These are phyloP conservation scores for Laticauda laticaudata DNA, from an alignment of 2,113 vertebrate species.

Conservation along the genomic window DNA sequence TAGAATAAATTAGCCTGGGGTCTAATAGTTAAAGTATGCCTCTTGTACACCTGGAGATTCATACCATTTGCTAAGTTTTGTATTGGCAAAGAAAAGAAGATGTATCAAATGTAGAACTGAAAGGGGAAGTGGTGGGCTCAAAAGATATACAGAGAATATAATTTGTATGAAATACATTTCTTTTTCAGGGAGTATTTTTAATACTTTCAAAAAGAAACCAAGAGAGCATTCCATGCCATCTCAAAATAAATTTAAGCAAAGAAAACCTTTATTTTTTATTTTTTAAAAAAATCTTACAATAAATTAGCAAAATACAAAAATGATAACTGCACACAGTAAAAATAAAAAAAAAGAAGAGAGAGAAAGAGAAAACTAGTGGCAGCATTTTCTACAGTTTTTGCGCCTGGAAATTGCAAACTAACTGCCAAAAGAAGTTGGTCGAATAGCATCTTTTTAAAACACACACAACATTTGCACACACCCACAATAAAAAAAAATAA, in stretches of 20 bases:
- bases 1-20: not conserved
- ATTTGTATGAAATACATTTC: not conserved
- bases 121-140: not conserved
- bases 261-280: constrained; percentile 85
- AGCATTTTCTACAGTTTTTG: not conserved
- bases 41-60: not conserved
- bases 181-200: not conserved
- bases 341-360: constrained; percentile 25
- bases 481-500: constrained; percentile 10
- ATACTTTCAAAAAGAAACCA: not conserved
- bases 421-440: constrained; percentile 88
- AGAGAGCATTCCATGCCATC: not conserved
- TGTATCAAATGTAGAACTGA: not conserved
- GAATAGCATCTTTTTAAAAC: constrained; percentile 73
- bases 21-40: not conserved
- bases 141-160: not conserved
- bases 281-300: constrained; percentile 87
- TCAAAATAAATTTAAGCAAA: constrained; percentile 76
- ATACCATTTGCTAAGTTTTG: not conserved
- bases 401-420: constrained; percentile 56
- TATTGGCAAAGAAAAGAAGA: not conserved
- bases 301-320: constrained; percentile 91
- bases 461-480: constrained; percentile 44
- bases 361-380: constrained; percentile 11
- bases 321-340: constrained; percentile 85